These are phyloP conservation scores for Horisme vitalbata DNA, from an alignment of 2,888 invertebrate genomes.

Conservation along the genomic window DNA sequence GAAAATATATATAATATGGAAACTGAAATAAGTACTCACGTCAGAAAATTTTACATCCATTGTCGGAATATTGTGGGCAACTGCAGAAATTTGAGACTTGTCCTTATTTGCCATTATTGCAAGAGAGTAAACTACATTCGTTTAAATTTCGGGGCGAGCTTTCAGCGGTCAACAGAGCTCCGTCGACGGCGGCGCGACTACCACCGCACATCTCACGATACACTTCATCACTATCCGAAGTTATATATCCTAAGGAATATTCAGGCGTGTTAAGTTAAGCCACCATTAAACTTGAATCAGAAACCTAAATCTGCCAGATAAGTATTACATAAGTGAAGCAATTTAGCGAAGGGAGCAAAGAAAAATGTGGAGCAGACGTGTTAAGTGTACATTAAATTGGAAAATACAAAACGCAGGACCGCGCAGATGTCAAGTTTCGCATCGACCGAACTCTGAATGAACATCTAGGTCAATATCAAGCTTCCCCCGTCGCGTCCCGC, in stretches of 20 bases:
- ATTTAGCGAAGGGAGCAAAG: constrained; percentile 26
- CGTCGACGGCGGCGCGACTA: constrained; percentile 45
- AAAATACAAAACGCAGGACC: constrained; percentile 76
- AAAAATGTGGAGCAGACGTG: constrained; percentile 48
- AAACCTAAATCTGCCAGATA: not conserved
- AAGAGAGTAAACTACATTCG: constrained; percentile 5
- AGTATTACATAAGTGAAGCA: too few species aligned
- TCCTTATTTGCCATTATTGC: constrained; percentile 53
- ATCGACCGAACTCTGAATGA: constrained; percentile 83
- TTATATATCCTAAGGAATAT: too few species aligned
- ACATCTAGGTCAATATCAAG: constrained; percentile 83
- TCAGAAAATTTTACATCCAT: constrained; percentile 65
- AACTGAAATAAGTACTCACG: constrained; percentile 68
- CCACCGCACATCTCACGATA: constrained; percentile 49
- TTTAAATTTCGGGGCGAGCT: constrained; percentile 41
- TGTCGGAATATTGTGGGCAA: constrained; percentile 53
- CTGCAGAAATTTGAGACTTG: constrained; percentile 54
- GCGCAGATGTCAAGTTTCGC: constrained; percentile 82
- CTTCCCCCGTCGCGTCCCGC: constrained; percentile 56
- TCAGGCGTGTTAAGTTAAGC: too few species aligned
- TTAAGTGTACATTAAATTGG: constrained; percentile 64
- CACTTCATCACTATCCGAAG: constrained; percentile 46
- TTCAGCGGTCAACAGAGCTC: constrained; percentile 46
- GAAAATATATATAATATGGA: too few species aligned
- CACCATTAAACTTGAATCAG: constrained; percentile 11